Evolutionary conservation across 2,888 invertebrate genomes (phyloP), one percentile per base, ranked within the genome.

Genomic region (Dasypolia templi): DNA sequence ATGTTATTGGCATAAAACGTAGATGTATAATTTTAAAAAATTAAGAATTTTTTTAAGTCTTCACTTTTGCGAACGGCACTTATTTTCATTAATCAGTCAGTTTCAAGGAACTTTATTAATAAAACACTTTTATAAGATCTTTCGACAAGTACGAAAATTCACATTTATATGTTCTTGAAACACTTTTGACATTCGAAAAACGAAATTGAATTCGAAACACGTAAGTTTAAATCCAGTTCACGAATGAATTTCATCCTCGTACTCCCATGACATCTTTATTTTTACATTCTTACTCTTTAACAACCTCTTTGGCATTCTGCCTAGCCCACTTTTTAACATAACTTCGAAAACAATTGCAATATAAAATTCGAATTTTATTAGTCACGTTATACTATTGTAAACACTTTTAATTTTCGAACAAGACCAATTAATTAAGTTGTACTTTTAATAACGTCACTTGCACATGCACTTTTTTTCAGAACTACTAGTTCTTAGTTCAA

Each of bases 221-320:
- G 63, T 55, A 49, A n/a, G 55, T 72, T 63, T 64, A 80, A 14
- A 81, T 71, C 74, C 75, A 80, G 78, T 86, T 86, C 64, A 75
- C 75, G 59, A 73, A 56, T 67, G 74, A 73, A 76, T 76, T 84
- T 84, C 51, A 83, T 88, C 87, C 73, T 90, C 84, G 75, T 80
- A 89, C 69, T 89, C 89, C 89, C 87, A 90, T 87, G 88, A 87
- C 89, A 89, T 91, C 85, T 87, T 89, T 74, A 71, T 80, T 77
- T 80, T 70, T 71, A 70, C 56, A 80, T 80, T 72, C 29, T 65
- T 71, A 72, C 69, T 68, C 68, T 77, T 53, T 59, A 67, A 39
- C 67, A 72, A 76, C 79, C 76, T 74, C 56, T 64, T 77, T 84
- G 72, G 67, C 84, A 74, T 68, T 58, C 67, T 69, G 71, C 77